Base-by-base conservation (phyloP, 2,797 vertebrate genomes). In the Scyliorhinus canicula region DNA sequence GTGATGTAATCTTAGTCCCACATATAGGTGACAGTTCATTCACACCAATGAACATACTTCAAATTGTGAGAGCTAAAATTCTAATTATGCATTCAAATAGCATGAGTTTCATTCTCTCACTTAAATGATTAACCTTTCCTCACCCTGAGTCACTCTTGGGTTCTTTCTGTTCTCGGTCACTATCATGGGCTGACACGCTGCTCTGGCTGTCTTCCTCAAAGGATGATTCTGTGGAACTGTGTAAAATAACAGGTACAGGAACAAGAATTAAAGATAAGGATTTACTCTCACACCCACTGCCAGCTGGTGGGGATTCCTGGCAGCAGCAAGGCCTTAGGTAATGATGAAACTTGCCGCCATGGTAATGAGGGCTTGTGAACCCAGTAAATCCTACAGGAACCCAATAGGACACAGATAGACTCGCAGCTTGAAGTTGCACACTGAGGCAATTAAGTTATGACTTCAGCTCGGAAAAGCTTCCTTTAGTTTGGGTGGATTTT, bases 201-300 rank as follows among this genome's bases (percentile, higher is more conserved):
- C 63, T 7, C 16, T 90, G 86, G 55, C 11, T 31, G 11, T 93
- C 93, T 65, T 93, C 93, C 31, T 93, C 93, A n/a, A 90, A 60
- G 86, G 86, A 90, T 24, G 86, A 90, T 7, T 93, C 93, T 44
- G 65, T 50, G 35, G 93, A 93, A 71, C 93, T 93, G 65, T 93
- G 65, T 24, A 71, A 50, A 71, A 11, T 21, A 93, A 69, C 28
- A 71, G 44, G 47, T 31, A 47, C 26, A n/a, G 24, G 5, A 69
- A 69, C 47, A 71, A 19, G 12, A 28, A 69, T 93, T 69, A 47
- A 5, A 60, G 40, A 24, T 93, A 44, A 60, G 52, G 16, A 69
- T 44, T 67, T 9, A 44, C 63, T 9, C 9, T 14, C 90, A 31
- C 60, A n/a, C 28, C n/a, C 57, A 65, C 14, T 63, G 57, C 90